Evolutionary conservation across 2,797 vertebrate species (phyloP).

Genomic region (Enoplosus armatus): DNA sequence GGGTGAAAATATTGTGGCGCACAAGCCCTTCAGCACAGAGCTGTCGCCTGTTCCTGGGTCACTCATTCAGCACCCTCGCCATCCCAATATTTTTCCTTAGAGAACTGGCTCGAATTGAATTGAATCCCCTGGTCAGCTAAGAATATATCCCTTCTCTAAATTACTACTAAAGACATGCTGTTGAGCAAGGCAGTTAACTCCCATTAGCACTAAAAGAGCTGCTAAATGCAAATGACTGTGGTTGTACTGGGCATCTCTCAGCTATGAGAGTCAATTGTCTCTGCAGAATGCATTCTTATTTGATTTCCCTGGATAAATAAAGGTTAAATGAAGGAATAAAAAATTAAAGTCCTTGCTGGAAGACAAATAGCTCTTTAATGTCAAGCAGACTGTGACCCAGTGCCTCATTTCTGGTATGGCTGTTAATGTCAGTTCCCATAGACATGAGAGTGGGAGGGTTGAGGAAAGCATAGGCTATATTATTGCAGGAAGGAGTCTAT

Average conservation of each 20-base stretch:
- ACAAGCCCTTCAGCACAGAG: neutral
- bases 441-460: slow-evolving; percentile 37
- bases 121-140: neutral
- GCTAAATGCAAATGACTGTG: neutral
- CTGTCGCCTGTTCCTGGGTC: neutral
- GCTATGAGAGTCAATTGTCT: slow-evolving; percentile 25
- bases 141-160: neutral
- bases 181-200: slow-evolving; percentile 18
- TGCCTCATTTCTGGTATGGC: slow-evolving; percentile 46
- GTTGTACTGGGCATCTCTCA: neutral
- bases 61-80: neutral
- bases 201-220: neutral
- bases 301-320: slow-evolving; percentile 71
- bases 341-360: slow-evolving; percentile 58
- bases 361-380: slow-evolving; percentile 72
- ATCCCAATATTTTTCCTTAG: neutral
- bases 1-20: no score
- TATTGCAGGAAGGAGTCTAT: slow-evolving; percentile 25
- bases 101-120: neutral
- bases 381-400: slow-evolving; percentile 48
- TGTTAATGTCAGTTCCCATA: slow-evolving; percentile 50
- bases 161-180: neutral
- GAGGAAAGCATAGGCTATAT: slow-evolving; percentile 25
- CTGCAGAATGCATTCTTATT: slow-evolving; percentile 32
- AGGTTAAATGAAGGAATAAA: slow-evolving; percentile 64